These are phyloP conservation scores for Chelonus insularis DNA, from an alignment of 1,140 invertebrate genomes.

Conservation along the genomic window DNA sequence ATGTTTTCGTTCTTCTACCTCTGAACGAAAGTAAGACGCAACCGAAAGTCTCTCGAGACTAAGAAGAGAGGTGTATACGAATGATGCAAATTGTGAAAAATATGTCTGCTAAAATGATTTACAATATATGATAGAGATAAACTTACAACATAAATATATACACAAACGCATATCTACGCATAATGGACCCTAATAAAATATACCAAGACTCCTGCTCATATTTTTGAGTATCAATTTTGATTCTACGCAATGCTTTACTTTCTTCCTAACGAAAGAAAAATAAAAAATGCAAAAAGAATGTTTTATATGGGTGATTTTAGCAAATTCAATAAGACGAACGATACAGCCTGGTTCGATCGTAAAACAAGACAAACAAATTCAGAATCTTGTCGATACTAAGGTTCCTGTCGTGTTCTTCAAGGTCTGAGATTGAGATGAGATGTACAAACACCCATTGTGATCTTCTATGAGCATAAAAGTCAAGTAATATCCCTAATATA, in stretches of 20 bases:
- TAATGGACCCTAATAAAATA: not conserved
- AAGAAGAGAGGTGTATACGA: slow-evolving; percentile 9
- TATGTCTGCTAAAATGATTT: slow-evolving; percentile 26
- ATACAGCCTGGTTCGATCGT: slow-evolving; percentile 53
- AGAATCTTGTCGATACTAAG: slow-evolving; percentile 21
- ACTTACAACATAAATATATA: slow-evolving; percentile 14
- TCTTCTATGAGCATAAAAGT: too few species aligned
- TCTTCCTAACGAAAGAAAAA: not conserved
- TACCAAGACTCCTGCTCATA: too few species aligned
- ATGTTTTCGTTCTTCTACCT: not conserved
- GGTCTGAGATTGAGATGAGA: too few species aligned
- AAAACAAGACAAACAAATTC: slow-evolving; percentile 59
- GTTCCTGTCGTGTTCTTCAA: slow-evolving; percentile 1
- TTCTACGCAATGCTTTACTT: not conserved
- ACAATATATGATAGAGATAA: slow-evolving; percentile 19
- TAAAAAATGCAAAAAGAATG: not conserved
- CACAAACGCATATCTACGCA: not conserved
- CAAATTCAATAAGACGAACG: slow-evolving; percentile 55
- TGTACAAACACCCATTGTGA: too few species aligned
- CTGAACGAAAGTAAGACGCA: slow-evolving; percentile 5
- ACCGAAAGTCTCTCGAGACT: slow-evolving; percentile 11
- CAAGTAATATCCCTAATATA: too few species aligned
- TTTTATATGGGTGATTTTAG: slow-evolving; percentile 33
- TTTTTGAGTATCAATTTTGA: slow-evolving; percentile 5
- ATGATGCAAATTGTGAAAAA: slow-evolving; percentile 30